phyloP scores from a whole-genome alignment of 2,113 vertebrate species.

The Piprites chloris region DNA sequence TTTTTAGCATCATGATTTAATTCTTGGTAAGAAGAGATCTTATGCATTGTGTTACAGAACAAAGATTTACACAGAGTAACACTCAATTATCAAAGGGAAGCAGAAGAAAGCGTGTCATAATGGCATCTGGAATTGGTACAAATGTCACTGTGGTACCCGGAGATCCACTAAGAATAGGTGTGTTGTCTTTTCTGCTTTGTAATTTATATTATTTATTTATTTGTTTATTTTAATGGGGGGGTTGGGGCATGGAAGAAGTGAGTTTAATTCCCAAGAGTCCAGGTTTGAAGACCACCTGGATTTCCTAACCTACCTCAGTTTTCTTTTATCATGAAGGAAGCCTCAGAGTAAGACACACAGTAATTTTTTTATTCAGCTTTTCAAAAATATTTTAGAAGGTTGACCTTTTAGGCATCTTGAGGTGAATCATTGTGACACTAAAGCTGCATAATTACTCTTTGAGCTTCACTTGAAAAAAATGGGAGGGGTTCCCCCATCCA shows the following conservation, averaged over 20 bases:
- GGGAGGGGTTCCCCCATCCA: not conserved
- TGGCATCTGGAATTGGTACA: slow-evolving; percentile 75
- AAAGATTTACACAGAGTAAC: not conserved
- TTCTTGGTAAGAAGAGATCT: not conserved
- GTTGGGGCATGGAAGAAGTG: rapidly evolving
- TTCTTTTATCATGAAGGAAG: not conserved
- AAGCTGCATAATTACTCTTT: not conserved
- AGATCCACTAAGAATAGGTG: slow-evolving; percentile 80
- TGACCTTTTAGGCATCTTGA: not conserved
- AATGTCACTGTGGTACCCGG: slow-evolving; percentile 69
- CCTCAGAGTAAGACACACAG: not conserved
- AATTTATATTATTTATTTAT: not conserved
- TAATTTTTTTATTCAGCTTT: not conserved
- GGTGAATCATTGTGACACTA: not conserved
- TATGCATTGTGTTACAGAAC: slow-evolving; percentile 21
- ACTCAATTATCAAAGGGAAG: slow-evolving; percentile 32
- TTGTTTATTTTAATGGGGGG: not conserved
- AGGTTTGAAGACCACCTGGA: not conserved
- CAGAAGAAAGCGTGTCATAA: slow-evolving; percentile 74
- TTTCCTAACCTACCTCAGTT: not conserved
- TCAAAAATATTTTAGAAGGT: not conserved
- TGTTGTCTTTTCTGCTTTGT: not conserved
- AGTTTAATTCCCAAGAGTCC: not conserved
- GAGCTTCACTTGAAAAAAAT: not conserved
- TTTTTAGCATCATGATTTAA: not conserved